Evolutionary conservation across 1,140 invertebrate species (phyloP), one percentile per base, ranked within the genome.

Genomic region (Ostrea edulis): DNA sequence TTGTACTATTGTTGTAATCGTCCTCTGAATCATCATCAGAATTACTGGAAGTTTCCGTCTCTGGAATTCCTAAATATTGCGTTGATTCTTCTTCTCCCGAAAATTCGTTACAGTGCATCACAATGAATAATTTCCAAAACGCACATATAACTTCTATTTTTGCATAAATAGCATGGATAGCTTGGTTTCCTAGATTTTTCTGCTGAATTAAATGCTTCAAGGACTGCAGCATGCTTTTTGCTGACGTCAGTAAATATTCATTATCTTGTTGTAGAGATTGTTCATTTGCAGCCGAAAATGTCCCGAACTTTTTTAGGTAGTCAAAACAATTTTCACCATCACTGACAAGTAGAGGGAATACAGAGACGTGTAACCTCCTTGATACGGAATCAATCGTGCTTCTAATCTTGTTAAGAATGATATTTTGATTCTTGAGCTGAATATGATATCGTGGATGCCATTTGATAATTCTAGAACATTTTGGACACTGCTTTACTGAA

Each of bases 401-500:
- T 58, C 54, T 12, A 9, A 65, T 62, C 29, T 51, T n/a, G 54
- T 83, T 54, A 7, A 82, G 0, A 20, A 25, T 58, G 11, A 55
- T 22, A 22, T 17, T 25, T 8, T 81, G 77, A 2, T 14, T 81
- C 51, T 82, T 82, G 8, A 87, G 14, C 0, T 55, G 22, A 25
- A 12, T 44, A 17, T 54, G 51, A 51, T 86, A 87, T 20, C 86
- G 22, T 29, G 86, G 86, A 25, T 87, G 86, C 53, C 52, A 55
- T 55, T 54, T 81, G 58, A 87, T 82, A 2, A 52, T 55, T 55
- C 17, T 53, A 20, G 29, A 17, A 53, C 86, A 87, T 29, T 82
- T 55, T 58, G 86, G 86, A 82, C 86, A 87, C 9, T 53, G 52
- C 8, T 62, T 82, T 55, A 81, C 11, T 20, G 53, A 51, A 55